Conservation (phyloP, 2,113 vertebrate genomes). For the Sinosuthora webbiana region DNA sequence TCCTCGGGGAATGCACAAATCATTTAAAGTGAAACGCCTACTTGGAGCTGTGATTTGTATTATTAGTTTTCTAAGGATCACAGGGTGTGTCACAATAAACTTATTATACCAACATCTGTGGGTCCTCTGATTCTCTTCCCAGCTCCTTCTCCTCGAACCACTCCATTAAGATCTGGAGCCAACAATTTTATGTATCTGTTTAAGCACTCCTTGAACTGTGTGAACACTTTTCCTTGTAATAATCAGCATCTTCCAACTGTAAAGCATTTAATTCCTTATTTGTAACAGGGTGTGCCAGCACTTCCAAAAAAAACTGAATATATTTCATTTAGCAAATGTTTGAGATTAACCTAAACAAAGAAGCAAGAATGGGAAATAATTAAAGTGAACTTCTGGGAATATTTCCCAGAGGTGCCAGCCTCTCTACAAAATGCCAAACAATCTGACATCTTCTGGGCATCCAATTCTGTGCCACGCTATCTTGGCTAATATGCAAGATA, state of each 20-base stretch:
- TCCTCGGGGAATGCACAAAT: not conserved
- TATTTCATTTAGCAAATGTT: not conserved
- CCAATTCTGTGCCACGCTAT: not conserved
- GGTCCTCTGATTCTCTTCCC: not conserved
- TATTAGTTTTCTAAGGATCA: slow-evolving; percentile 7
- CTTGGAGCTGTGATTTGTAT: not conserved
- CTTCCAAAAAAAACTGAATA: not conserved
- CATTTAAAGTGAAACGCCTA: not conserved
- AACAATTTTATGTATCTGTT: not conserved
- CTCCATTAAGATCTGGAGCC: not conserved
- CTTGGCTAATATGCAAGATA: not conserved
- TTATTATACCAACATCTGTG: slow-evolving; percentile 9
- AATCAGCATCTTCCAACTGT: not conserved
- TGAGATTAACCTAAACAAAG: not conserved
- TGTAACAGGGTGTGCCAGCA: not conserved
- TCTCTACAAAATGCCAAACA: not conserved
- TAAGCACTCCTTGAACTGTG: not conserved
- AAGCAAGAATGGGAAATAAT: not conserved
- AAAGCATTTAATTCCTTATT: not conserved
- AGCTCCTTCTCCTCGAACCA: slow-evolving; percentile 1
- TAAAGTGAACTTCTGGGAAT: not conserved
- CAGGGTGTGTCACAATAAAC: slow-evolving; percentile 10
- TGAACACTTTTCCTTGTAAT: not conserved
- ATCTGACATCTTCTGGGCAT: not conserved
- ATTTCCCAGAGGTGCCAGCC: not conserved